Evolutionary conservation across 2,888 invertebrate species (phyloP).

Genomic region (Gisinianus flammeolus): DNA sequence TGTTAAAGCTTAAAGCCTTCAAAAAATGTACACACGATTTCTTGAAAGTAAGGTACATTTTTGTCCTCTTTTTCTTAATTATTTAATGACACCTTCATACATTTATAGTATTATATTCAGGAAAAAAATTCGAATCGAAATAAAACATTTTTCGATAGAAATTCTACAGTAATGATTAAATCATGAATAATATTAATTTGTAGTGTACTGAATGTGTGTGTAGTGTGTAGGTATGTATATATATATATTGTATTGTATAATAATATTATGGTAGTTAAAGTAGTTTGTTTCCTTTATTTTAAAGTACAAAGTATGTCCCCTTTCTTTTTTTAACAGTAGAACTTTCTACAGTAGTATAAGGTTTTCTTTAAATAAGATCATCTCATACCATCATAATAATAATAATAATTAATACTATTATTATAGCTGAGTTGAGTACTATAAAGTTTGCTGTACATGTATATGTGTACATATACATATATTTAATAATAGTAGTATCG

Average conservation of each 20-base stretch:
- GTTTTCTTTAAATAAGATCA: neutral
- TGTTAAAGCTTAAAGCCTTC: constrained; percentile 1
- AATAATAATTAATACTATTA: no score
- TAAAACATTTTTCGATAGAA: constrained; percentile 3
- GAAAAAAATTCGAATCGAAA: neutral
- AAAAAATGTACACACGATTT: constrained; percentile 16
- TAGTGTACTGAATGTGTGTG: neutral
- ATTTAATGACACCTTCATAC: neutral
- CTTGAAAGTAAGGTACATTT: neutral
- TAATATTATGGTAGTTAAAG: neutral
- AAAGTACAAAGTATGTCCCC: constrained; percentile 34
- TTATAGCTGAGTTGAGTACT: neutral
- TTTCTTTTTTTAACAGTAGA: neutral
- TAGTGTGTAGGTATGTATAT: neutral
- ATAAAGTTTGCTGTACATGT: constrained; percentile 19
- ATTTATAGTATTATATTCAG: neutral
- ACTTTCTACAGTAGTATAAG: neutral
- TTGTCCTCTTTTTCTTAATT: neutral
- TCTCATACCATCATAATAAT: neutral
- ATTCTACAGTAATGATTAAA: neutral
- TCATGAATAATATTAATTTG: neutral
- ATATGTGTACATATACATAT: constrained; percentile 16
- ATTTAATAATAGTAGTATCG: constrained; percentile 24
- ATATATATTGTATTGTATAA: neutral
- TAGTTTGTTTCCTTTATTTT: constrained; percentile 3